Evolutionary conservation across 2,888 invertebrate genomes (phyloP).

Genomic region (Drosophila fungiperda): DNA sequence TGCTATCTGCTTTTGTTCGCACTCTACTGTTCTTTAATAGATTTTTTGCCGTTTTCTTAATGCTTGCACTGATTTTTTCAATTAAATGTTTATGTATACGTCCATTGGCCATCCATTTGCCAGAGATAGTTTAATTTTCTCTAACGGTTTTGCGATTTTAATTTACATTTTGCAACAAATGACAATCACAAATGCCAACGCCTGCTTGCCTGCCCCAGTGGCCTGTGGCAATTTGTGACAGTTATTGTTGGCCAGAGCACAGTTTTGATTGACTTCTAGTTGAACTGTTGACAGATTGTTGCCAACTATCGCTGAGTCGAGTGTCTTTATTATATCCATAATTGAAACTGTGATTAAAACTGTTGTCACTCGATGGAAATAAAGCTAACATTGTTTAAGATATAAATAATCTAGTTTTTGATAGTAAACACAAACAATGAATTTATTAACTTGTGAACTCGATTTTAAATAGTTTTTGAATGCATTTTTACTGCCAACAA

Average conservation of each 20-base stretch:
- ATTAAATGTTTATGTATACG: constrained; percentile 60
- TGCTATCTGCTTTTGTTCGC: constrained; percentile 37
- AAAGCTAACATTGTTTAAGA: constrained; percentile 24
- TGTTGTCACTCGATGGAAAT: constrained; percentile 39
- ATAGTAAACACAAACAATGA: not conserved
- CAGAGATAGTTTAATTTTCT: constrained; percentile 53
- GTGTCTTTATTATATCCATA: constrained; percentile 40
- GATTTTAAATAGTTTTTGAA: not conserved
- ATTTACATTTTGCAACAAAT: constrained; percentile 45
- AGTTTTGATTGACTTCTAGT: constrained; percentile 72
- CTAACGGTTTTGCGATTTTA: constrained; percentile 49
- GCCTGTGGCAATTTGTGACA: constrained; percentile 69
- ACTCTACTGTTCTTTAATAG: constrained; percentile 51
- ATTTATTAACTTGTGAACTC: not conserved
- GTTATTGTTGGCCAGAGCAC: constrained; percentile 63
- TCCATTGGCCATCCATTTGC: constrained; percentile 48
- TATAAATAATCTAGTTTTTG: constrained; percentile 19
- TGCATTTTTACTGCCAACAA: not conserved
- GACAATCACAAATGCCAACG: constrained; percentile 22
- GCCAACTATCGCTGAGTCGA: constrained; percentile 23
- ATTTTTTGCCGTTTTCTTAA: constrained; percentile 53
- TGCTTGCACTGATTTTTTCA: constrained; percentile 66
- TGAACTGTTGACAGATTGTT: constrained; percentile 60
- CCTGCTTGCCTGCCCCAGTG: constrained; percentile 40
- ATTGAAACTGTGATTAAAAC: constrained; percentile 65